Base-by-base conservation (phyloP, 2,113 vertebrate species). In the Mormoops blainvillei region DNA sequence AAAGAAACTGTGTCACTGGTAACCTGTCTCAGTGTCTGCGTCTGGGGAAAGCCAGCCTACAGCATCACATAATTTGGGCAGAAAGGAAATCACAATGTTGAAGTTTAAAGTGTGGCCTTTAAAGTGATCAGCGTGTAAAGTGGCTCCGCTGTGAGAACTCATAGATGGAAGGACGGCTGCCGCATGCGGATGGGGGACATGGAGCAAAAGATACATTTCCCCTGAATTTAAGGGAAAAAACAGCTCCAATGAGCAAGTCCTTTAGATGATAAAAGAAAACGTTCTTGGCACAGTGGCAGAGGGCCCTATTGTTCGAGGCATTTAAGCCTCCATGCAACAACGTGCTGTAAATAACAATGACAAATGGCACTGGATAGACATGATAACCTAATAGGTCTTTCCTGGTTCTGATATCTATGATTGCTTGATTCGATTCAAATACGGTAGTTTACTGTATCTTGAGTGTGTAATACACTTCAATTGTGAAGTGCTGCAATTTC, bases 381-480 rank as follows among this genome's bases (percentile, higher is more conserved):
- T 94, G 96, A 92, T 95, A 28, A 96, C 97, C 97, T 97, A 76
- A 91, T 90, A 93, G 14, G 91, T 95, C 95, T 97, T 94, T 94
- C 94, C 84, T 61, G 76, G 38, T 70, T 97, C 36, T 96, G 96
- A 97, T 96, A 90, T 70, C 83, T 94, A 48, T 91, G 94, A 97
- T 91, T 87, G 76, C 20, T 22, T 89, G 87, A 96, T 97, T 98
- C 83, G 85, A 78, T 96, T 95, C 88, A 70, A 31, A 33, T 67
- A 52, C 87, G 89, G 56, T 36, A 93, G 5, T 92, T 98, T 95
- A 89, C 85, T 87, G 91, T 93, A 85, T 78, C 91, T 86, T n/a
- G 38, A 98, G 73, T 97, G 83, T 95, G 82, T 97, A 97, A 97
- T 97, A 97, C 89, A 97, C 97, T 97, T 98, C 73, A 96, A 68